These are phyloP conservation scores for Deroptyus accipitrinus DNA, from an alignment of 2,113 vertebrate genomes.

Conservation along the genomic window DNA sequence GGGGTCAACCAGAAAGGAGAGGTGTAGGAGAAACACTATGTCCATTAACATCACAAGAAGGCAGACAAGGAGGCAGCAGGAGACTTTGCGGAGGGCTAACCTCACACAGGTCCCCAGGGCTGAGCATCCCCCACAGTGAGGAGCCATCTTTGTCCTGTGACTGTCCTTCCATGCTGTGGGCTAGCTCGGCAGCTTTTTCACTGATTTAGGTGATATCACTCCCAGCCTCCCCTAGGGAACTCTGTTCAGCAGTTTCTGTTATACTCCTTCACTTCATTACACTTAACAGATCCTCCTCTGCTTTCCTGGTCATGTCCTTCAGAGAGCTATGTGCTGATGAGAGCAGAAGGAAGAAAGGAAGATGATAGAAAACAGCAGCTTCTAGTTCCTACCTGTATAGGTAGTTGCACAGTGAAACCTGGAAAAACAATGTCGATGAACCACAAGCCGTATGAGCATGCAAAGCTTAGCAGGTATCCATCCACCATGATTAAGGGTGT, in stretches of 20 bases:
- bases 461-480: neutral
- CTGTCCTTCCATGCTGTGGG: neutral
- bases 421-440: neutral
- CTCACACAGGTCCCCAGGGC: rapidly evolving
- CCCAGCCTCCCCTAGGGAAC: neutral
- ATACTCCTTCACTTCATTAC: slow-evolving; percentile 25
- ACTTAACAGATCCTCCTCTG: slow-evolving; percentile 7
- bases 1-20: neutral
- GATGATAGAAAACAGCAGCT: neutral
- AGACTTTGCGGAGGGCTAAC: rapidly evolving
- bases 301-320: neutral
- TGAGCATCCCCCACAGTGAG: neutral
- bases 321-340: neutral
- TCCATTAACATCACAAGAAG: neutral
- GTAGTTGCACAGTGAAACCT: neutral
- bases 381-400: neutral
- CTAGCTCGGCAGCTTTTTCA: neutral
- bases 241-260: slow-evolving; percentile 19
- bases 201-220: neutral
- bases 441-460: neutral
- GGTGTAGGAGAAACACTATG: rapidly evolving
- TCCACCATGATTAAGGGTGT: neutral
- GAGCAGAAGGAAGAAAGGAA: neutral
- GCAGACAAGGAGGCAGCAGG: rapidly evolving
- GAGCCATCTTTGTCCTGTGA: neutral